A percentile compares a stretch with the other conserved stretches of the same genome.
phyloP scores from a whole-genome alignment of 2,113 vertebrate species.

The Pseudopodoces humilis region DNA sequence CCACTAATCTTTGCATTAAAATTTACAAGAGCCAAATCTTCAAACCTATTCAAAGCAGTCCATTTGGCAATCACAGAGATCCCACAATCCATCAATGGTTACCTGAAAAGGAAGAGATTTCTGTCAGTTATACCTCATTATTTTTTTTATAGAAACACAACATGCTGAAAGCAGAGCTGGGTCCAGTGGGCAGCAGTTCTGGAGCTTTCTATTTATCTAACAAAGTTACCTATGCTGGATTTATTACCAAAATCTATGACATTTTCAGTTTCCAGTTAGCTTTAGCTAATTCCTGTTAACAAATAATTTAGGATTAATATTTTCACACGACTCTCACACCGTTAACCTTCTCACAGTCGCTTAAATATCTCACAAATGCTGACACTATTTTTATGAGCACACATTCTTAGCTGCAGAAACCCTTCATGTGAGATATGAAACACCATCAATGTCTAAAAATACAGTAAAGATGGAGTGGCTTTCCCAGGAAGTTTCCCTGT shows the following conservation, averaged over 20 bases:
- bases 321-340: not conserved
- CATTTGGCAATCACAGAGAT: not conserved
- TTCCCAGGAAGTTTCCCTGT: slow-evolving; percentile 21
- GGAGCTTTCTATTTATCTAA: not conserved
- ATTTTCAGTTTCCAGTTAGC: not conserved
- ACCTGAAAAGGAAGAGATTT: slow-evolving; percentile 68
- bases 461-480: not conserved
- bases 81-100: not conserved
- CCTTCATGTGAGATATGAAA: not conserved
- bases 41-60: slow-evolving; percentile 74
- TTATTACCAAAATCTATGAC: not conserved
- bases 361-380: not conserved
- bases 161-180: not conserved
- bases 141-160: not conserved
- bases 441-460: not conserved
- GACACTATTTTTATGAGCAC: not conserved
- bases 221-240: not conserved
- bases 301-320: not conserved
- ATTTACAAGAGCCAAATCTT: slow-evolving; percentile 70
- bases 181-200: not conserved
- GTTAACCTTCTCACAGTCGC: not conserved
- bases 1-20: slow-evolving; percentile 64
- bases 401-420: not conserved
- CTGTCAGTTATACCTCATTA: not conserved
- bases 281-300: not conserved